phyloP scores from a whole-genome alignment of 2,888 invertebrate species.

The Cataglyphis altisquamis region DNA sequence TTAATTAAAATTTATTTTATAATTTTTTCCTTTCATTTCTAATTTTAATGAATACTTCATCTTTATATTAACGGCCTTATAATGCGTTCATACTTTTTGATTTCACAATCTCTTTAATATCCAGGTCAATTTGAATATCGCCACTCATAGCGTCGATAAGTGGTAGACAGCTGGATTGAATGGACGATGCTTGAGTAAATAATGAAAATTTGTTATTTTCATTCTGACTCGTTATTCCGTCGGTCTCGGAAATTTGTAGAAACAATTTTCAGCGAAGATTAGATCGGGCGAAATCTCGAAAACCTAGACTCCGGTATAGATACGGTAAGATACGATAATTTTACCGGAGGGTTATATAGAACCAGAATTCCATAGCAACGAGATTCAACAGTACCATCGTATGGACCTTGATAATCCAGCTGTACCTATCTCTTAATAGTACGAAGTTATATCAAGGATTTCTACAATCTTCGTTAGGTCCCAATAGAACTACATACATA shows the following conservation, averaged over 20 bases:
- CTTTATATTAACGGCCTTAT: background rate
- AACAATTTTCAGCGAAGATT: constrained; percentile 53
- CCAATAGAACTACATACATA: constrained; percentile 15
- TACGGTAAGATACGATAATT: constrained; percentile 45
- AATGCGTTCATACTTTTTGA: constrained; percentile 10
- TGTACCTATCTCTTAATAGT: constrained; percentile 51
- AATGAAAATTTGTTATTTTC: constrained; percentile 42
- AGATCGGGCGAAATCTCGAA: constrained; percentile 47
- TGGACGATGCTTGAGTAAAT: constrained; percentile 36
- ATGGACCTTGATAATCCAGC: constrained; percentile 56
- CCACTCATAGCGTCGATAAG: constrained; percentile 14
- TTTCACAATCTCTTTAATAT: constrained; percentile 21
- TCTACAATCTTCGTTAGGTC: constrained; percentile 41
- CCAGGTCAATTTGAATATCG: constrained; percentile 17
- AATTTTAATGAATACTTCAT: constrained; percentile 24
- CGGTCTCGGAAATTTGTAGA: constrained; percentile 46
- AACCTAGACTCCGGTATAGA: constrained; percentile 36
- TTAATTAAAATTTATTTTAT: constrained; percentile 12
- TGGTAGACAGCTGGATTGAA: constrained; percentile 28
- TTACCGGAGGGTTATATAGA: constrained; percentile 30
- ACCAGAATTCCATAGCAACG: constrained; percentile 39
- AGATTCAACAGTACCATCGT: constrained; percentile 45
- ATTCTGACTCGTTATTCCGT: constrained; percentile 10
- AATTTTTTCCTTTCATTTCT: background rate
- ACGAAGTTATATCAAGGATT: constrained; percentile 50